Evolutionary conservation across 2,888 invertebrate genomes (phyloP).

Genomic region (Cataglyphis cursor): DNA sequence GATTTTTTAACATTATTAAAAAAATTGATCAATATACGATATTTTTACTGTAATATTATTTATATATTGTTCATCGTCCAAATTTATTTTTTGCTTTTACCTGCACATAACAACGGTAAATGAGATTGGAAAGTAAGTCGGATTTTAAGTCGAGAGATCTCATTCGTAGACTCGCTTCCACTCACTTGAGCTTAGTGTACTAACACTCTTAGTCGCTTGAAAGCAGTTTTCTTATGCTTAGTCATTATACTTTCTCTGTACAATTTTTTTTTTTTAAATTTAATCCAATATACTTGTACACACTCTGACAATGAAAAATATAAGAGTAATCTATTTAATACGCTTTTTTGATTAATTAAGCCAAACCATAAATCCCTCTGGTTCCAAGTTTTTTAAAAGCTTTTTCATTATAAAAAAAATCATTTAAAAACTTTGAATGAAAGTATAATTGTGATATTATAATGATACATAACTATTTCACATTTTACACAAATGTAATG

Average conservation of each 20-base stretch:
- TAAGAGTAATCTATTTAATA: background rate
- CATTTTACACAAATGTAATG: background rate
- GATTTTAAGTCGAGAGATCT: slow-evolving; percentile 30
- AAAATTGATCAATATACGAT: background rate
- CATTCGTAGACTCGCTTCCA: background rate
- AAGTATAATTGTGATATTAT: background rate
- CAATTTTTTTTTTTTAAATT: background rate
- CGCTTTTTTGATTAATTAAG: background rate
- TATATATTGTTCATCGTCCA: background rate
- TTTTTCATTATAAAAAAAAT: background rate
- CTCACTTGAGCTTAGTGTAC: background rate
- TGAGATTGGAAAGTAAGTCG: slow-evolving; percentile 22
- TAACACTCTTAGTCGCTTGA: background rate
- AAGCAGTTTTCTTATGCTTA: slow-evolving; percentile 11
- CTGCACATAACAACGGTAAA: background rate
- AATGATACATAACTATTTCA: background rate
- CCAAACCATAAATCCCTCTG: background rate
- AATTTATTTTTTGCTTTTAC: slow-evolving; percentile 5
- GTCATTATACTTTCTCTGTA: slow-evolving; percentile 24
- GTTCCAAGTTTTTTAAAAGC: background rate
- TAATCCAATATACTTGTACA: background rate
- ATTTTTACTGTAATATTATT: background rate
- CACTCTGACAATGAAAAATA: background rate
- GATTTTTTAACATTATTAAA: background rate
- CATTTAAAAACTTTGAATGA: background rate